Base-by-base conservation (phyloP, 1,140 invertebrate species). In the Caenorhabditis briggsae region DNA sequence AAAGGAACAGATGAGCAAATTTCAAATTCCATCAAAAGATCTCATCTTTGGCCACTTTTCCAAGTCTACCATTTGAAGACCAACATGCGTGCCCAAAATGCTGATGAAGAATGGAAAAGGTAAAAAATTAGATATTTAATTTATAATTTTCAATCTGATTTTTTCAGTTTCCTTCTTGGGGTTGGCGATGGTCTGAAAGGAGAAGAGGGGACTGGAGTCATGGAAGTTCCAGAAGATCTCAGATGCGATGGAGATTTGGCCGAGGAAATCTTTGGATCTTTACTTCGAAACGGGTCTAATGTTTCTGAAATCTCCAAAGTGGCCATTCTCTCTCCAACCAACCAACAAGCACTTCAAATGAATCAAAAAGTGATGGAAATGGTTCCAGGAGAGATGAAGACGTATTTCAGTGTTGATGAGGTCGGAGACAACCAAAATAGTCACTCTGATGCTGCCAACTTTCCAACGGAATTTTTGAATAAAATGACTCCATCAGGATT, bases 11-110 rank as follows among this genome's bases (percentile, higher is more conserved):
- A 23, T 3, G 70, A 83, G 8, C 46, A 41, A 50, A 43, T 83
- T 46, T 50, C 50, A 5, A n/a, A 41, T 55, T 82, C 25, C 43
- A 50, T 88, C n/a, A 88, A 88, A 43, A 64, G 23, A 7, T 86
- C 83, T 6, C 33, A 14, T 12, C 58, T 56, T 18, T 88, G 86
- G 70, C 12, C 2, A 1, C 20, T 33, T 12, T 88, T 88, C 82
- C 12, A 46, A 25, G 18, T 41, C 12, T 48, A 64, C 48, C 16
- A 78, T 9, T 55, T 87, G 18, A 59, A 9, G 7, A 23, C 41
- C 20, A 88, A 88, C 58, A 84, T 88, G 53, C 18, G 88, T 16
- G 16, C 5, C 23, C 23, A 16, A 5, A 87, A 83, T n/a, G n/a
- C 46, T 6, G 61, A 61, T 9, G 82, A 88, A 9, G 82, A 14